Percentiles rank a stretch among this genome's conserved stretches.
Conservation (phyloP, 2,797 vertebrate species). For the Nothura maculosa region DNA sequence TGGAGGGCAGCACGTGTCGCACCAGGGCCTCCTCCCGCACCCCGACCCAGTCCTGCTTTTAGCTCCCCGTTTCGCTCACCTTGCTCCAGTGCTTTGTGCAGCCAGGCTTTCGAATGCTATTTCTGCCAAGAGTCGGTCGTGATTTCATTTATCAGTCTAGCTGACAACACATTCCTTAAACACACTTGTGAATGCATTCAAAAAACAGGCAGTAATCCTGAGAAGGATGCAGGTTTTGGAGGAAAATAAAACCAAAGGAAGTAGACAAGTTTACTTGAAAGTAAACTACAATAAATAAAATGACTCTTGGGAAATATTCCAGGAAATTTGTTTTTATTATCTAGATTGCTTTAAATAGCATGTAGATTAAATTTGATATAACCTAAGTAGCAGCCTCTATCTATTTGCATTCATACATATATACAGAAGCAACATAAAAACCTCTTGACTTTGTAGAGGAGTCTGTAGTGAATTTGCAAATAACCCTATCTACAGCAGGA, state of each 20-base stretch:
- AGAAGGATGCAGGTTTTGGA: neutral
- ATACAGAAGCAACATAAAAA: slow-evolving; percentile 12
- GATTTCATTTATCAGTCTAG: neutral
- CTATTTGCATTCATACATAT: slow-evolving; percentile 19
- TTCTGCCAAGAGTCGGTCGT: neutral
- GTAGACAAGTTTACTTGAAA: neutral
- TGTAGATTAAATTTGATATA: slow-evolving; percentile 32
- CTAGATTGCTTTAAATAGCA: slow-evolving; percentile 17
- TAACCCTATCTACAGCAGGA: slow-evolving; percentile 18
- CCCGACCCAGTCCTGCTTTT: rapidly evolving
- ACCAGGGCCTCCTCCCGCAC: neutral
- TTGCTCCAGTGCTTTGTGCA: rapidly evolving
- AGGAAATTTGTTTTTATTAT: slow-evolving; percentile 18
- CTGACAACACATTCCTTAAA: neutral
- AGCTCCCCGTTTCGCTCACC: rapidly evolving
- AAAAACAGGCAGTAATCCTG: neutral
- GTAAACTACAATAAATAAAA: neutral
- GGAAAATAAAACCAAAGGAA: neutral
- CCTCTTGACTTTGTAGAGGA: slow-evolving; percentile 17
- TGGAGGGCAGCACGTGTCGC: neutral
- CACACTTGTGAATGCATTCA: neutral
- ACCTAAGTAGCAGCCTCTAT: slow-evolving; percentile 39
- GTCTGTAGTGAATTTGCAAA: slow-evolving; percentile 45
- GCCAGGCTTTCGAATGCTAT: neutral
- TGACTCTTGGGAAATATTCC: neutral